These are phyloP conservation scores for Trachythela sp. DNA, from an alignment of 64 coral and sea anemone genomes.

Conservation along the genomic window DNA sequence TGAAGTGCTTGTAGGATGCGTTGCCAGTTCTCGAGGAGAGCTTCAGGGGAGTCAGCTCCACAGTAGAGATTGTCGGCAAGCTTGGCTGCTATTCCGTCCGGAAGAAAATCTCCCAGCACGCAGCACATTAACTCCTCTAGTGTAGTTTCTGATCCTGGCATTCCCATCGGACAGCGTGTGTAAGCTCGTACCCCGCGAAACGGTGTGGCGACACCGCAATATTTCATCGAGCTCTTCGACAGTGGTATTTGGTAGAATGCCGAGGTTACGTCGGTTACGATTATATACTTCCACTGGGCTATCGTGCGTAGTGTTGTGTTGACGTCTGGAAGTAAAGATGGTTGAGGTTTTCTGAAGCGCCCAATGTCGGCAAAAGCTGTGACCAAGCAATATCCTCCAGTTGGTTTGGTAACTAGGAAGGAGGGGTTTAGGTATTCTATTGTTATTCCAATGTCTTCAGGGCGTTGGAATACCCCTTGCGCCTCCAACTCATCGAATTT, in stretches of 20 bases:
- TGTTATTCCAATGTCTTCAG: background rate
- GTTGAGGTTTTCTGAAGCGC: background rate
- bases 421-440: no score
- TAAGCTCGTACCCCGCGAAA: no score
- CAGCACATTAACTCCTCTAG: slow-evolving; percentile 3
- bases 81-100: background rate
- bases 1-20: background rate
- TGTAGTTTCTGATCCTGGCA: background rate
- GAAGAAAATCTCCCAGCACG: background rate
- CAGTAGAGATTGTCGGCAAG: background rate
- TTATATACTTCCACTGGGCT: background rate
- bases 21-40: background rate
- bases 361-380: background rate
- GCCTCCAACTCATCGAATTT: background rate
- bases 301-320: background rate
- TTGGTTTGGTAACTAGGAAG: background rate
- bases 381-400: background rate
- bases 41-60: background rate
- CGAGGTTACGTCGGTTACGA: background rate
- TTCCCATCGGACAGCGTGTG: no score
- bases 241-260: background rate
- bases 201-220: no score
- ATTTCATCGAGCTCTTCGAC: background rate
- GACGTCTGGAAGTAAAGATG: background rate
- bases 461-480: background rate